Percentiles rank a stretch among this genome's conserved stretches.
Conservation (phyloP, 2,113 vertebrate species). For the Pedionomus torquatus region DNA sequence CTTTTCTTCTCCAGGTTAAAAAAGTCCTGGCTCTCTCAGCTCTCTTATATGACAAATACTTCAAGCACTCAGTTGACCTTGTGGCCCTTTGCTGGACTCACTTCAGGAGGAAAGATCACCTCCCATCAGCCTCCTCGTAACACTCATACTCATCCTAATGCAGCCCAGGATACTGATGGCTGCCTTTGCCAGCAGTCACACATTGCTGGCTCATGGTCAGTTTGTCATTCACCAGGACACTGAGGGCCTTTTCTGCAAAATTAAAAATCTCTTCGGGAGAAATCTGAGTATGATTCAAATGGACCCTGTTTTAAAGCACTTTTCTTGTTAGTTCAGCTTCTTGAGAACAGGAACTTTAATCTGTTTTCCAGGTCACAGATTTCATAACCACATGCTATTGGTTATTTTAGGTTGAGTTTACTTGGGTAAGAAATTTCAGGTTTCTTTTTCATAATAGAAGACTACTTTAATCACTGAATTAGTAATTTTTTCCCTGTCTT, state of each 20-base stretch:
- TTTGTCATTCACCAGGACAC: background rate
- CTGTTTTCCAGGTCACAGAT: background rate
- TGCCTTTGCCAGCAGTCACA: background rate
- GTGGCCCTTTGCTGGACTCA: background rate
- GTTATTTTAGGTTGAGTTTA: background rate
- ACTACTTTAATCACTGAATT: background rate
- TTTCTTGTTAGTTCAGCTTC: background rate
- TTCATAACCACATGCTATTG: background rate
- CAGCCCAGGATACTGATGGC: background rate
- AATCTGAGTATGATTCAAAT: background rate
- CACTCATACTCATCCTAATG: background rate
- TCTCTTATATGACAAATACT: background rate
- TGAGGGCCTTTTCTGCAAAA: background rate
- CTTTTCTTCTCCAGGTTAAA: background rate
- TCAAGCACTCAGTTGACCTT: rapidly evolving
- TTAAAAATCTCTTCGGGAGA: background rate
- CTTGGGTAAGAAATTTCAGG: background rate
- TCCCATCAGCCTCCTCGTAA: background rate
- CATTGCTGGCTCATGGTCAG: background rate
- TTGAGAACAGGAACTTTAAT: background rate
- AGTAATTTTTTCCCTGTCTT: background rate
- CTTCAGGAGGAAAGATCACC: background rate
- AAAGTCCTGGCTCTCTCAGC: background rate
- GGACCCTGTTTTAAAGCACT: background rate
- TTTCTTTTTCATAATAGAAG: background rate